Conservation (phyloP, 2,888 invertebrate genomes). For the Diogma glabrata region DNA sequence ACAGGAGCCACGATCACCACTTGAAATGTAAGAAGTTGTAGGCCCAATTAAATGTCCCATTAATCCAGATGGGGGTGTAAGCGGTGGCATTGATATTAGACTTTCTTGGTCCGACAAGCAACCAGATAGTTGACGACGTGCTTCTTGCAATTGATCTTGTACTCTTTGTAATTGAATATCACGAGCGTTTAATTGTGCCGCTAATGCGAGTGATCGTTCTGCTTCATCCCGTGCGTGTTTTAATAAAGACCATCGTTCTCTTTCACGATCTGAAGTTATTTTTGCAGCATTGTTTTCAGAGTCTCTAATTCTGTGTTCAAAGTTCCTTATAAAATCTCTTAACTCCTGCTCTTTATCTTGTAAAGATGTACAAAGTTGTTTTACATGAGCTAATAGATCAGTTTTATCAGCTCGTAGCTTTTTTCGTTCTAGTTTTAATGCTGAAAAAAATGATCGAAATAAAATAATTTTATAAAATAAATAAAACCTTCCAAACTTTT, state of each 20-base stretch:
- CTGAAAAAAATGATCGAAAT: slow-evolving; percentile 36
- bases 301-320: slow-evolving; percentile 80
- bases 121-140: slow-evolving; percentile 64
- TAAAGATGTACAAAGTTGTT: slow-evolving; percentile 83
- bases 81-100: slow-evolving; percentile 57
- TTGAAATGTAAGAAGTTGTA: slow-evolving; percentile 26
- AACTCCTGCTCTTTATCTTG: slow-evolving; percentile 92
- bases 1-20: slow-evolving; percentile 63
- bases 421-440: slow-evolving; percentile 80
- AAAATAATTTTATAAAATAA: too few relatives aligned
- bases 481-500: too few relatives aligned
- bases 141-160: slow-evolving; percentile 74
- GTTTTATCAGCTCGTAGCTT: slow-evolving; percentile 86
- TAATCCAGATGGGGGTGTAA: slow-evolving; percentile 47
- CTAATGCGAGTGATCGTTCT: slow-evolving; percentile 72
- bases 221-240: slow-evolving; percentile 84
- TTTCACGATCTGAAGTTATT: slow-evolving; percentile 58
- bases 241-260: slow-evolving; percentile 78
- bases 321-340: slow-evolving; percentile 86
- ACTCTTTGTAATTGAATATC: slow-evolving; percentile 78
- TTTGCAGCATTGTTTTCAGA: slow-evolving; percentile 52
- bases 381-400: slow-evolving; percentile 87
- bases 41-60: slow-evolving; percentile 31
- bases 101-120: slow-evolving; percentile 79
- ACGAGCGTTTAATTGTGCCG: slow-evolving; percentile 75